phyloP scores from a whole-genome alignment of 2,113 vertebrate genomes.

The Sitta europaea region DNA sequence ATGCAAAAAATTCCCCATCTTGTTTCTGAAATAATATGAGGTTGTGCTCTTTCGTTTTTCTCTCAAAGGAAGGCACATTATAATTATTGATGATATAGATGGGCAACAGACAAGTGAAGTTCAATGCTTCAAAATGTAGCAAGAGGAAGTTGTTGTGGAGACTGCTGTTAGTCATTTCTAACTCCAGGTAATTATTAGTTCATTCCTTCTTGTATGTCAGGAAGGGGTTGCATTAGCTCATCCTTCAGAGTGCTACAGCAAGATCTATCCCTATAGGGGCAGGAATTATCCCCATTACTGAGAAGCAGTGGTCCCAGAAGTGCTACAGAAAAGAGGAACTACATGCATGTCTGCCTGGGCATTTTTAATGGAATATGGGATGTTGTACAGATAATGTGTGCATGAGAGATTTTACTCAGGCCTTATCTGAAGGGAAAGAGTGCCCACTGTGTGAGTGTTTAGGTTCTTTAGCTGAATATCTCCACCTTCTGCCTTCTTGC shows the following conservation, averaged over 20 bases:
- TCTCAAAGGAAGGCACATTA: not conserved
- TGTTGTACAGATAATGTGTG: not conserved
- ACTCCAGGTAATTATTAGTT: not conserved
- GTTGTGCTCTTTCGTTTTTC: not conserved
- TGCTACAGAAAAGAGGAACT: not conserved
- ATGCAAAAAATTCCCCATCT: accelerated
- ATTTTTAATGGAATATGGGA: not conserved
- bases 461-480: not conserved
- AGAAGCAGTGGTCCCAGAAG: not conserved
- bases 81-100: not conserved
- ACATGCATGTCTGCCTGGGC: not conserved
- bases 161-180: not conserved
- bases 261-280: not conserved
- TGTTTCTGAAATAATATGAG: not conserved
- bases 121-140: not conserved
- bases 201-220: not conserved
- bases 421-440: not conserved
- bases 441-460: not conserved
- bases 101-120: not conserved
- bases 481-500: not conserved
- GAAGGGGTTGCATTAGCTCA: not conserved
- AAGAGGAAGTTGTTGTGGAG: not conserved
- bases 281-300: not conserved
- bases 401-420: not conserved
- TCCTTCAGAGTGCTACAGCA: not conserved